Base-by-base conservation (phyloP, 2,888 invertebrate species). In the Nemapogon koenigi region DNA sequence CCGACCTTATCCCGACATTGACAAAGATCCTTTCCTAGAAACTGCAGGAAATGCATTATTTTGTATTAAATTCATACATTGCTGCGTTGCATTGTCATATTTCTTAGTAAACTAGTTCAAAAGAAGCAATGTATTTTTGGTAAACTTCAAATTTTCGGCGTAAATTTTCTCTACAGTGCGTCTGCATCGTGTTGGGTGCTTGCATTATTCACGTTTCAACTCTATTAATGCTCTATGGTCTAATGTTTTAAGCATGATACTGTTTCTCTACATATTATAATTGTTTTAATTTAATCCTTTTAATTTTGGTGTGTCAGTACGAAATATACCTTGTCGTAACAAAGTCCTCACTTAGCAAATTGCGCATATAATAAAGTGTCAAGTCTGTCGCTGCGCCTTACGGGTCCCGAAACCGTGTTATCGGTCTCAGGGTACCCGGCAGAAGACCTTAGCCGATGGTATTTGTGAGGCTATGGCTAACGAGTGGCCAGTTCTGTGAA, bases 11-110 rank as follows among this genome's bases (percentile, higher is more conserved):
- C 31, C 33, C 18, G 33, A 33, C 33, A 19, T 33, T 33, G 33
- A 33, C 33, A 33, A 33, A 33, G 33, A 33, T 33, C 19, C 19
- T 33, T 33, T 33, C 19, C 33, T 19, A 18, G 33, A 33, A 33
- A 33, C 33, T 33, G 19, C 18, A 33, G 4, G 16, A 4, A 8
- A 19, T 11, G n/a, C 3, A 18, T 17, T 19, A 19, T 19, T 19
- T n/a, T 19, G 19, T 7, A 22, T 16, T 11, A 8, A 18, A 14
- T 16, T 16, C 16, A 16, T 33, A 33, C 33, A 33, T 33, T 19
- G 19, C 18, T 19, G 6, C n/a, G n/a, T 17, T 14, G 7, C 16
- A 2, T 31, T 31, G 15, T 4, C 3, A 3, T 10, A 3, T 2
- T 29, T 16, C 18, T 2, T 11, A n/a, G 8, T 3, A 10, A 13